These are phyloP conservation scores for Malurus cyaneus DNA, from an alignment of 2,113 vertebrate genomes.

Conservation along the genomic window DNA sequence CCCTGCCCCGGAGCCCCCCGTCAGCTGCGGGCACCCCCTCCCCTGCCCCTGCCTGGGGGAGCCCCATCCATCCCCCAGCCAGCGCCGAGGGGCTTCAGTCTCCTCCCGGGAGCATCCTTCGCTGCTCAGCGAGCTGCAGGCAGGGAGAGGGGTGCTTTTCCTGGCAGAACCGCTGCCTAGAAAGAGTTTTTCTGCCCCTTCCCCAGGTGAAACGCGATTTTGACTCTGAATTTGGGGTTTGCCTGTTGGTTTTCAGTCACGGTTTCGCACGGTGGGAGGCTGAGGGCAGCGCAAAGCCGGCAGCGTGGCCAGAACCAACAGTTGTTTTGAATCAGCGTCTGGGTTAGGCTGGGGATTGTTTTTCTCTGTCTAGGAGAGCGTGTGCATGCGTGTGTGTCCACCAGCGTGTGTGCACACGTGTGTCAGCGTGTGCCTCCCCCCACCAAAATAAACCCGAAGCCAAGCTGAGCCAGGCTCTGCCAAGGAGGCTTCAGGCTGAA, in stretches of 20 bases:
- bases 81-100: neutral
- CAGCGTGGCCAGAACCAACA: neutral
- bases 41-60: neutral
- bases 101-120: neutral
- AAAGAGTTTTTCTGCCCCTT: neutral
- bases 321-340: constrained; percentile 37
- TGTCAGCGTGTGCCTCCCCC: neutral
- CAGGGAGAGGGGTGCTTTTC: neutral
- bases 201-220: neutral
- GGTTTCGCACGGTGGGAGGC: neutral
- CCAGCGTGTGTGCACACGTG: neutral
- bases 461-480: neutral
- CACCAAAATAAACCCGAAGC: neutral
- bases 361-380: neutral
- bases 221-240: neutral
- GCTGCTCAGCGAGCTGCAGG: neutral
- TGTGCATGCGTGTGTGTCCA: neutral
- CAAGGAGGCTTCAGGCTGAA: neutral
- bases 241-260: neutral
- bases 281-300: neutral
- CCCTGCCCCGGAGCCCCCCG: neutral
- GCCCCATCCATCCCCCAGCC: neutral
- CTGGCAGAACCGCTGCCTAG: neutral
- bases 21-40: neutral
- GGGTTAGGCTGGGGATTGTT: neutral